These are phyloP conservation scores for Silurus meridionalis DNA, from an alignment of 2,113 vertebrate species.

Conservation along the genomic window DNA sequence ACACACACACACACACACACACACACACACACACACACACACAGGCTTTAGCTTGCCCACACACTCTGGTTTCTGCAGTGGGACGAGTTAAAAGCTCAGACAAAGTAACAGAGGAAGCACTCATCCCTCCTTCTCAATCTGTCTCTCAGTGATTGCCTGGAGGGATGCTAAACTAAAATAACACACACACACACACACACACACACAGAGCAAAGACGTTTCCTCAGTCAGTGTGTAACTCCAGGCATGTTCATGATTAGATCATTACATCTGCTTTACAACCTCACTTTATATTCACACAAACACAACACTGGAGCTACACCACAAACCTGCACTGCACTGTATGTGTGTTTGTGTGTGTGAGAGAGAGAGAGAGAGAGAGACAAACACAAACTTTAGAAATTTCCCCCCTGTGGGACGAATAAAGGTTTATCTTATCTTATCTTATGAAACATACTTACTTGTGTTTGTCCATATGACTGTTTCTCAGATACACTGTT, in stretches of 20 bases:
- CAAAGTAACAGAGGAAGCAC: slow-evolving; percentile 30
- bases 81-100: slow-evolving; percentile 38
- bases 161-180: slow-evolving; percentile 9
- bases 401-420: too few species aligned
- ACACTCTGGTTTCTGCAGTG: slow-evolving; percentile 44
- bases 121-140: slow-evolving; percentile 41
- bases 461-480: not conserved
- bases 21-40: slow-evolving; percentile 43
- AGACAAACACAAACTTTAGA: too few species aligned
- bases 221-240: not conserved
- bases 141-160: slow-evolving; percentile 50
- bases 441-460: not conserved
- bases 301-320: not conserved
- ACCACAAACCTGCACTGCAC: not conserved
- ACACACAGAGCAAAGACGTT: not conserved
- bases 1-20: slow-evolving; percentile 19
- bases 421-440: too few species aligned
- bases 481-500: too few species aligned
- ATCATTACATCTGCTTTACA: not conserved
- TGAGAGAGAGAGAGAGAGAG: too few species aligned
- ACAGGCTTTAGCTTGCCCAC: slow-evolving; percentile 44
- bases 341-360: not conserved
- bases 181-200: slow-evolving; percentile 3
- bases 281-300: not conserved
- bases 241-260: not conserved